Evolutionary conservation across 2,113 vertebrate species (phyloP), one percentile per base, ranked within the genome.

Genomic region (Chroicocephalus ridibundus): DNA sequence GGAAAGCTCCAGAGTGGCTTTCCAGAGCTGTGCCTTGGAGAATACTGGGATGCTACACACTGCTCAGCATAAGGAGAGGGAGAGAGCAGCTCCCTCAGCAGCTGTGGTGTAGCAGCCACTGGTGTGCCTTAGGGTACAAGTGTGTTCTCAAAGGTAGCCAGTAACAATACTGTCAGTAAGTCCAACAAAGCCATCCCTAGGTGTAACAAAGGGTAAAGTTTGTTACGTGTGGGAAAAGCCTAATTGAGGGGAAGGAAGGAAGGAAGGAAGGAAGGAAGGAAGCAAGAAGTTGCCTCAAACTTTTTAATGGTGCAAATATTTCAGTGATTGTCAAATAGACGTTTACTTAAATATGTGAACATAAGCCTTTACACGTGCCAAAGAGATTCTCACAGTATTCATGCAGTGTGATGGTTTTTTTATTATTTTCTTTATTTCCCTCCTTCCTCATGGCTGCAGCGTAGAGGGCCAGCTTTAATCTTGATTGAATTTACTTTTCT

Each of bases 1-100:
- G 46, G n/a, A 69, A 64, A 60, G 38, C 52, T 80, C 71, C 62
- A 19, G 29, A 47, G 11, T 21, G 12, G 14, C 18, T 70, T 82
- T 79, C 27, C 42, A 32, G 76, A 76, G 13, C 62, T 55, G 36
- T 66, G 65, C 57, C 57, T 72, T 26, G 64, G 72, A 36, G 36
- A 61, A 2, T 2, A 4, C 15, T 17, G 40, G 44, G 15, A 8
- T 0, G 0, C 25, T 19, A 1, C 22, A 11, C 15, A 4, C 47
- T 38, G 58, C n/a, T 12, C 6, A 21, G 44, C 36, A 19, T 46
- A 18, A 46, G 46, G 46, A 46, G 46, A 46, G 18, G 46, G 46
- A 46, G 57, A 58, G 64, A 58, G 68, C 78, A 49, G 34, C 20
- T 58, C 42, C 26, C 13, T 29, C 38, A 3, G 18, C 29, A 19